Base-by-base conservation (phyloP, 64 coral and sea anemone species). In the Actinia tenebrosa region DNA sequence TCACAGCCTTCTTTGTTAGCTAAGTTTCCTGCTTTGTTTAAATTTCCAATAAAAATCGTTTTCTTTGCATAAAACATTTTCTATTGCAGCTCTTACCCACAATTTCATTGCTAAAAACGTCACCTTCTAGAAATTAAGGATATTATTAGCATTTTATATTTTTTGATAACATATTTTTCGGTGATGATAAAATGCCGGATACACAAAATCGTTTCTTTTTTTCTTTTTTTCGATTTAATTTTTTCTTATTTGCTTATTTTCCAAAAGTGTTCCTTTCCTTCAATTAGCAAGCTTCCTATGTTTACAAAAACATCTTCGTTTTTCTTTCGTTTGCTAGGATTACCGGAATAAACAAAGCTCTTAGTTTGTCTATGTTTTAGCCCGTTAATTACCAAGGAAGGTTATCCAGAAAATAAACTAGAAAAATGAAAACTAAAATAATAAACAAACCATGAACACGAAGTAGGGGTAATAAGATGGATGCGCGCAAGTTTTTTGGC, bases 311-410 rank as follows among this genome's bases (percentile, higher is more conserved):
- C 25, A 75, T 30, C 20, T 15, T 0, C n/a, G 25, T 14, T 75
- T 71, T 37, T 75, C 69, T 75, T 75, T 72, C 3, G 10, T 72
- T 72, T 72, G 7, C 11, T 43, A 75, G 14, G 69, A 42, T 75
- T 42, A 75, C 69, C 69, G 69, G 69, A 75, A 75, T 75, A 75
- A 27, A 75, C 20, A 75, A 69, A 75, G 25, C 69, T 30, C 26
- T 75, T 14, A 10, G 69, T 42, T 71, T 71, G n/a, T 8, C 66
- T 25, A 71, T 6, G 25, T 75, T 42, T 27, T 75, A 27, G 13
- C 26, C 11, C 69, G 27, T 75, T 75, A 75, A 75, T 75, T 75
- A 11, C 69, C 22, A 42, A 30, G 13, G 42, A 25, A 75, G 3
- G 27, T 43, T 37, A 7, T 50, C 47, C 3, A 66, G 11, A 66